Evolutionary conservation across 2,113 vertebrate genomes (phyloP).

Genomic region (Trochalopteron elliotii): DNA sequence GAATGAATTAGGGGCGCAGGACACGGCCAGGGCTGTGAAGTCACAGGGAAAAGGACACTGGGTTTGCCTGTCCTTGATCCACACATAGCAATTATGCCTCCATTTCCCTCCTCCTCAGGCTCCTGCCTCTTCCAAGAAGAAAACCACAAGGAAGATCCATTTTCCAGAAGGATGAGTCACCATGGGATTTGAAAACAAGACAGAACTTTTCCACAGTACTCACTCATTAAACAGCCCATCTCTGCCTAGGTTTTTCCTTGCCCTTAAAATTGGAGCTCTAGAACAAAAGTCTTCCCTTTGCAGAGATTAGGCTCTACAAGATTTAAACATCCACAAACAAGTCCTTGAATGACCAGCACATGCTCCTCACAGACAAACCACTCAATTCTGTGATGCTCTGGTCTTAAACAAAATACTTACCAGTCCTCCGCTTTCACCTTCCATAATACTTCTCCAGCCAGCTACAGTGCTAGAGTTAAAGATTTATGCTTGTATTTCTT

Average conservation of each 20-base stretch:
- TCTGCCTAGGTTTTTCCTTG: neutral
- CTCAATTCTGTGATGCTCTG: neutral
- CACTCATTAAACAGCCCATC: accelerated
- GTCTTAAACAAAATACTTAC: neutral
- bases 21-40: neutral
- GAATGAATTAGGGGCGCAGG: neutral
- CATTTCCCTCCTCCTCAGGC: neutral
- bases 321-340: neutral
- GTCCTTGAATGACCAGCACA: neutral
- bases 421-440: neutral
- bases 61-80: neutral
- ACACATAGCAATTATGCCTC: neutral
- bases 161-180: neutral
- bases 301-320: neutral
- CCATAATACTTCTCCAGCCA: neutral
- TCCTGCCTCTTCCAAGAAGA: neutral
- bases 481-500: neutral
- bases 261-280: neutral
- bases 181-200: neutral
- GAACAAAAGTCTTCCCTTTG: neutral
- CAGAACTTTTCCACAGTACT: neutral
- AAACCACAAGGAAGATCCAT: neutral
- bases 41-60: neutral
- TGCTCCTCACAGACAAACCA: neutral
- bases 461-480: neutral